These are phyloP conservation scores for Ceratina calcarata DNA, from an alignment of 1,140 invertebrate species.

Conservation along the genomic window DNA sequence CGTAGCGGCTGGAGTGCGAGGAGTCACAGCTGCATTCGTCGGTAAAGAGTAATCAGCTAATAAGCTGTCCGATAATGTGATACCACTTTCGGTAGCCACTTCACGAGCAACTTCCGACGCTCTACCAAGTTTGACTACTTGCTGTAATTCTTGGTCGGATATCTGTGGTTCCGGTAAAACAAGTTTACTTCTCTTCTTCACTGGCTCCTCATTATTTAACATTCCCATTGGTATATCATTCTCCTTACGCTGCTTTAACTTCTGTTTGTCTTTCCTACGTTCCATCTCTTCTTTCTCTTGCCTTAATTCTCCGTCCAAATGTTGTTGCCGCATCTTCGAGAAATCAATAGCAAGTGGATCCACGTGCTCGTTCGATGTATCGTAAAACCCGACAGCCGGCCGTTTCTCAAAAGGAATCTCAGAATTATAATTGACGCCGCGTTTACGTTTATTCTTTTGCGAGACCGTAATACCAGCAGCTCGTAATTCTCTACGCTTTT, in stretches of 20 bases:
- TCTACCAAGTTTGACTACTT: constrained; percentile 98
- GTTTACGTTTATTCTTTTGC: constrained; percentile 87
- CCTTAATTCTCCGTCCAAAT: constrained; percentile 94
- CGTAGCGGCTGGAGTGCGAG: constrained; percentile 90
- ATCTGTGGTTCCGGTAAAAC: constrained; percentile 98
- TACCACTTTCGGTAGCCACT: constrained; percentile 91
- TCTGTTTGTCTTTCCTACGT: constrained; percentile 94
- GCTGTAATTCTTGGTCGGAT: constrained; percentile 92
- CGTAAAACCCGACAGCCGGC: constrained; percentile 95
- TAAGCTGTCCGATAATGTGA: constrained; percentile 90
- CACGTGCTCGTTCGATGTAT: constrained; percentile 93
- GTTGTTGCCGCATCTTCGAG: constrained; percentile 92
- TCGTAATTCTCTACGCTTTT: constrained; percentile 96
- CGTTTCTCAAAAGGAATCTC: constrained; percentile 99
- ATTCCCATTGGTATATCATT: constrained; percentile 97
- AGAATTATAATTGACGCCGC: constrained; percentile 97
- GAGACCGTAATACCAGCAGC: constrained; percentile 97
- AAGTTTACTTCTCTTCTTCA: constrained; percentile 96
- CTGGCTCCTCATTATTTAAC: constrained; percentile 93
- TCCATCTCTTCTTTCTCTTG: constrained; percentile 94
- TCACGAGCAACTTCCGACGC: constrained; percentile 96
- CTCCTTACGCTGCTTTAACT: constrained; percentile 96
- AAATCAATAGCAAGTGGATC: constrained; percentile 95
- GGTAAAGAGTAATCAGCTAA: constrained; percentile 95
- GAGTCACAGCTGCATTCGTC: constrained; percentile 88